Evolutionary conservation across 2,113 vertebrate genomes (phyloP).

Genomic region (Sinocyclocheilus anshuiensis): DNA sequence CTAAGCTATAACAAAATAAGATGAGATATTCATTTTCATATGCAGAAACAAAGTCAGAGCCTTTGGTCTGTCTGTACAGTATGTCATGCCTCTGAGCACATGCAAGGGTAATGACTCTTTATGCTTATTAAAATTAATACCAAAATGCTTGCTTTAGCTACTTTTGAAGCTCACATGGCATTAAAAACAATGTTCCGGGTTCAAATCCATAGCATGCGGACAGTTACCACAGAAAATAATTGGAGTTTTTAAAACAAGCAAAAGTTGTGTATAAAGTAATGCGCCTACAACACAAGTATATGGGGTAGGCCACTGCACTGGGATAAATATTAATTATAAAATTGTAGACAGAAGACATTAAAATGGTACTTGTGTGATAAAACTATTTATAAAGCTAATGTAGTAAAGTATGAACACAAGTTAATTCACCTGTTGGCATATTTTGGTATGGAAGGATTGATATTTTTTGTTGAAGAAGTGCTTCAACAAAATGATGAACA

Average conservation of each 20-base stretch:
- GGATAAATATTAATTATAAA: neutral
- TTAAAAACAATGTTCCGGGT: constrained; percentile 21
- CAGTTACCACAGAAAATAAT: neutral
- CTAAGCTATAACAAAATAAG: neutral
- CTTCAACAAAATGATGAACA: neutral
- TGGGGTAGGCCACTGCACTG: neutral
- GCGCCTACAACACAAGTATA: too few species aligned
- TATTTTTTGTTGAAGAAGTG: too few species aligned
- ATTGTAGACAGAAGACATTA: too few species aligned
- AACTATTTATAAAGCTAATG: neutral
- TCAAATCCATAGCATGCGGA: neutral
- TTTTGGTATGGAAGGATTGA: neutral
- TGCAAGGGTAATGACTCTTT: constrained; percentile 1
- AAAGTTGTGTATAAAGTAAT: neutral
- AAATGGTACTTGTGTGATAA: neutral
- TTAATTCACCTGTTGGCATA: neutral
- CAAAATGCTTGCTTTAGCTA: neutral
- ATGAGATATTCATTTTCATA: neutral
- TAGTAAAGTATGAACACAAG: neutral
- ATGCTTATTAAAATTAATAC: neutral
- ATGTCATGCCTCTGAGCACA: constrained; percentile 25
- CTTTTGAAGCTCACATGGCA: neutral
- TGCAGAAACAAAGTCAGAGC: neutral
- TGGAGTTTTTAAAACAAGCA: neutral
- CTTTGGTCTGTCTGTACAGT: neutral